phyloP scores from a whole-genome alignment of 2,888 invertebrate species.

The Tuta absoluta region DNA sequence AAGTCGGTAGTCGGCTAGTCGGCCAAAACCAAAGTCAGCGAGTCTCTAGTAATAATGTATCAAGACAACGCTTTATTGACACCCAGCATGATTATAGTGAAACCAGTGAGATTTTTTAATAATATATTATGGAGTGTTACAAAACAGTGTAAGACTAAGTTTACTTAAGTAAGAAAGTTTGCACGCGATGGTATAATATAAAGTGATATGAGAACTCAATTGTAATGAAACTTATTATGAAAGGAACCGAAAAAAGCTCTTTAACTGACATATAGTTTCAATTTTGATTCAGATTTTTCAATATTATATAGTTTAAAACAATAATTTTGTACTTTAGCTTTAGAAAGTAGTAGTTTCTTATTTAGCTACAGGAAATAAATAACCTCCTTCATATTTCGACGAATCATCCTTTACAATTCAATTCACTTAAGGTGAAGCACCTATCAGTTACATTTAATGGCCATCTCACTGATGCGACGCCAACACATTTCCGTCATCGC shows the following conservation, averaged over 20 bases:
- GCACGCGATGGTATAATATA: not conserved
- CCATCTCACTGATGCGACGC: constrained; percentile 38
- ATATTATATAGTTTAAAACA: no score
- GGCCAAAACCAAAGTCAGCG: no score
- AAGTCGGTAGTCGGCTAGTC: no score
- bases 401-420: constrained; percentile 20
- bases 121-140: not conserved
- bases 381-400: not conserved
- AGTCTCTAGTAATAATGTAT: no score
- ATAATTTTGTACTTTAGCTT: no score
- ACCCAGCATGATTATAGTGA: constrained; percentile 22
- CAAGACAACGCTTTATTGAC: constrained; percentile 36
- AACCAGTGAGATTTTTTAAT: constrained; percentile 9
- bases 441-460: constrained; percentile 43
- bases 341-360: no score
- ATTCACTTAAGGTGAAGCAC: constrained; percentile 25
- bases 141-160: constrained; percentile 3
- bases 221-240: no score
- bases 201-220: no score
- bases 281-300: no score
- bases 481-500: constrained; percentile 48
- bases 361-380: not conserved
- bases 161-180: not conserved
- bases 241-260: no score
- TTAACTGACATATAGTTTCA: no score